Conservation (phyloP, 2,888 invertebrate species). For the Sminthurides aquaticus region DNA sequence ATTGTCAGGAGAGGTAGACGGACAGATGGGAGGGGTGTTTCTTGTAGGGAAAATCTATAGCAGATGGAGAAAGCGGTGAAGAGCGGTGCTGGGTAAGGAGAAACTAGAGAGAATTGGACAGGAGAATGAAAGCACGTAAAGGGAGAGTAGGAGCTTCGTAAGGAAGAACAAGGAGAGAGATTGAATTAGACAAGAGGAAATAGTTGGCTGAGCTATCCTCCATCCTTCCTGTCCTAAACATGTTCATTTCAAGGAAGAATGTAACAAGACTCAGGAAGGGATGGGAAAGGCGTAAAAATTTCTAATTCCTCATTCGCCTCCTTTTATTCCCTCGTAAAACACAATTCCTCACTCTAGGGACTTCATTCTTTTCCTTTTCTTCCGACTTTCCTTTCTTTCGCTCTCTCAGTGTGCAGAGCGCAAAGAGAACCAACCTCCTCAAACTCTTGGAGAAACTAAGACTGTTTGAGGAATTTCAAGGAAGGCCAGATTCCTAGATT, state of each 20-base stretch:
- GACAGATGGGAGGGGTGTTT: too few relatives aligned
- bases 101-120: constrained; percentile 2
- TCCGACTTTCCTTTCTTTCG: background rate
- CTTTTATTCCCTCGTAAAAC: constrained; percentile 34
- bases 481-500: too few relatives aligned
- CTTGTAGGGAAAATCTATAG: background rate
- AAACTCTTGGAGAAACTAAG: too few relatives aligned
- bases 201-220: constrained; percentile 8
- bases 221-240: constrained; percentile 26
- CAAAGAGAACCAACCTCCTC: too few relatives aligned
- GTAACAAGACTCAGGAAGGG: too few relatives aligned
- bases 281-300: constrained; percentile 30
- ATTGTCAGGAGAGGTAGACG: too few relatives aligned
- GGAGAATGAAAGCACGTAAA: too few relatives aligned
- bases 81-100: background rate
- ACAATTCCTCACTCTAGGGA: constrained; percentile 34
- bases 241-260: constrained; percentile 22
- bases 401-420: background rate
- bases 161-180: constrained; percentile 28
- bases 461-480: too few relatives aligned
- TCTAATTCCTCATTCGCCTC: constrained; percentile 29
- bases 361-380: constrained; percentile 25
- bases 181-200: constrained; percentile 22
- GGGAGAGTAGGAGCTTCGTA: background rate
- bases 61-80: background rate